Conservation (phyloP, 2,797 vertebrate genomes). For the Bradypodion pumilum region DNA sequence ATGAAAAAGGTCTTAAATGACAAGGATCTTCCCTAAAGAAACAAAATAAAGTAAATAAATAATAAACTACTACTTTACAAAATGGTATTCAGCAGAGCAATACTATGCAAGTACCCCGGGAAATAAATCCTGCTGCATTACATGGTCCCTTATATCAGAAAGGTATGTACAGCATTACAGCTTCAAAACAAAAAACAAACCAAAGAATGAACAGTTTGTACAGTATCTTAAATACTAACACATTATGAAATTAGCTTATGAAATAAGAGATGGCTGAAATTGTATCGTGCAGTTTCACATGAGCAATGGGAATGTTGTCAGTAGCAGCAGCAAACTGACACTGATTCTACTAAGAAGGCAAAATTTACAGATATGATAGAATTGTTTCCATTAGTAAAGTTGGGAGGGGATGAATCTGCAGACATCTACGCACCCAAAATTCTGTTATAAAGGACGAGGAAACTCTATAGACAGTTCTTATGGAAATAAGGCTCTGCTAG, state of each 20-base stretch:
- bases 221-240: neutral
- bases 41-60: slow-evolving; percentile 47
- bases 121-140: no score
- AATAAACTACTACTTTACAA: slow-evolving; percentile 44
- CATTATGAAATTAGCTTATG: neutral
- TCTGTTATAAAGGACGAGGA: neutral
- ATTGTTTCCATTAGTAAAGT: neutral
- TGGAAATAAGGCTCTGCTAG: neutral
- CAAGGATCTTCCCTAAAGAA: slow-evolving; percentile 88
- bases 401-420: neutral
- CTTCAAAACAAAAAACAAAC: neutral
- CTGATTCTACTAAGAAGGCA: neutral
- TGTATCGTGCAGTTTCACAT: no score
- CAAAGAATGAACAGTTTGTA: neutral
- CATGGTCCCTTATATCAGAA: neutral
- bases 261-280: neutral
- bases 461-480: neutral
- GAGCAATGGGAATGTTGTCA: no score
- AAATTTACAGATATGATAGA: neutral
- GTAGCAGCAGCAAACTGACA: no score
- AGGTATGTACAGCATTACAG: neutral
- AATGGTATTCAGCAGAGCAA: neutral
- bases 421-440: neutral
- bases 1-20: slow-evolving; percentile 98
- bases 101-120: neutral